Conservation (phyloP, 2,888 invertebrate genomes). For the Cheilosia variabilis region DNA sequence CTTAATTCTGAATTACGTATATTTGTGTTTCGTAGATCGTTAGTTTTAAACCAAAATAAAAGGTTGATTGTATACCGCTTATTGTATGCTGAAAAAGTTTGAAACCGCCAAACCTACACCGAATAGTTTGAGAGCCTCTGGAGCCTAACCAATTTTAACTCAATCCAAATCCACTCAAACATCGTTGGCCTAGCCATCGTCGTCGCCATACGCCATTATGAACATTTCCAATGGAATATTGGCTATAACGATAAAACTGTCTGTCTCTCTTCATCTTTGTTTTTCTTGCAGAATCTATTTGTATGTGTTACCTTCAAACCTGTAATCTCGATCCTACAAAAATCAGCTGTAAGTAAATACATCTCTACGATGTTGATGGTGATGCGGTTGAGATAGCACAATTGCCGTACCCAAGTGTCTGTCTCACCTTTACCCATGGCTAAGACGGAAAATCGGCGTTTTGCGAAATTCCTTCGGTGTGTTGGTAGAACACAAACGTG, state of each 20-base stretch:
- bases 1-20: too few relatives aligned
- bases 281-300: not conserved
- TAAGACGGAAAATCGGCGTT: not conserved
- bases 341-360: conserved; percentile 43
- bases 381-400: not conserved
- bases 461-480: conserved; percentile 10
- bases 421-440: not conserved
- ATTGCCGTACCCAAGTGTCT: not conserved
- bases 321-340: not conserved
- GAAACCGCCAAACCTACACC: too few relatives aligned
- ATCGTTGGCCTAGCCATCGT: conserved; percentile 2
- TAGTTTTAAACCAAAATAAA: too few relatives aligned
- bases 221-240: conserved; percentile 53
- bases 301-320: not conserved
- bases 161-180: conserved; percentile 36
- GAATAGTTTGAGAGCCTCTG: conserved; percentile 20
- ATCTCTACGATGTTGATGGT: conserved; percentile 16
- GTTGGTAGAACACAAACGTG: conserved; percentile 6
- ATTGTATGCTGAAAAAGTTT: too few relatives aligned
- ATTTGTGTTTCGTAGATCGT: too few relatives aligned
- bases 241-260: conserved; percentile 26
- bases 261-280: not conserved
- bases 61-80: too few relatives aligned
- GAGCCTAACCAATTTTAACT: not conserved
- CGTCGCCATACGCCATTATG: conserved; percentile 27